A percentile compares a stretch with the other conserved stretches of the same genome.
phyloP scores from a whole-genome alignment of 2,888 invertebrate genomes.

The Epiblema foenella region DNA sequence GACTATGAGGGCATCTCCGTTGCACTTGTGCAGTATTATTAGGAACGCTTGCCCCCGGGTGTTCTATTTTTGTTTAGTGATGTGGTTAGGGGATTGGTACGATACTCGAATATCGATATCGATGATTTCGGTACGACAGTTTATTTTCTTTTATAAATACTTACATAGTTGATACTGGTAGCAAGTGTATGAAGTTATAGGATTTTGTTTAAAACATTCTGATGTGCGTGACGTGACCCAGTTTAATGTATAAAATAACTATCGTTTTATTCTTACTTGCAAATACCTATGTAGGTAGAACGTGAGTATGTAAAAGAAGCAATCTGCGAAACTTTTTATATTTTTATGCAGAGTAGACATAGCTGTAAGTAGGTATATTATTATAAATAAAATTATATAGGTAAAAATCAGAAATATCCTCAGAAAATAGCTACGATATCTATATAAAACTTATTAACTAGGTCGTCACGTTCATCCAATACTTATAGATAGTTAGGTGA shows the following conservation, averaged over 20 bases:
- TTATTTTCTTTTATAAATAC: background rate
- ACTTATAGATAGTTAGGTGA: background rate
- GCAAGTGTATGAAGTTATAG: background rate
- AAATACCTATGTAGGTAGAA: no score
- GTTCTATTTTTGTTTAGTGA: conserved; percentile 72
- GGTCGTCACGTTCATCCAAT: background rate
- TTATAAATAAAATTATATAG: background rate
- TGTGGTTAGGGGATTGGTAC: conserved; percentile 48
- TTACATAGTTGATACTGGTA: background rate
- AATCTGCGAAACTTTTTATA: no score
- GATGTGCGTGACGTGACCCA: background rate
- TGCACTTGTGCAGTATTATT: conserved; percentile 67
- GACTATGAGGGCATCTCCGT: conserved; percentile 58
- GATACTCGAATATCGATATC: conserved; percentile 44
- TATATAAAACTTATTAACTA: background rate
- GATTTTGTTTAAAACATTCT: background rate
- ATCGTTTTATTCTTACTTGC: no score
- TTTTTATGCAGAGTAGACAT: no score
- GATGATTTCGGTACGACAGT: conserved; percentile 22
- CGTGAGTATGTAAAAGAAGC: no score
- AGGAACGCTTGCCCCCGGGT: conserved; percentile 71
- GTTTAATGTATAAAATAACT: background rate
- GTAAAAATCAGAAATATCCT: background rate
- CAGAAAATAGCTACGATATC: background rate
- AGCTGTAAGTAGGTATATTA: no score